A percentile compares a stretch with the other conserved stretches of the same genome.
These are phyloP conservation scores for Boloria euphrosyne DNA, from an alignment of 2,888 invertebrate genomes.

Conservation along the genomic window DNA sequence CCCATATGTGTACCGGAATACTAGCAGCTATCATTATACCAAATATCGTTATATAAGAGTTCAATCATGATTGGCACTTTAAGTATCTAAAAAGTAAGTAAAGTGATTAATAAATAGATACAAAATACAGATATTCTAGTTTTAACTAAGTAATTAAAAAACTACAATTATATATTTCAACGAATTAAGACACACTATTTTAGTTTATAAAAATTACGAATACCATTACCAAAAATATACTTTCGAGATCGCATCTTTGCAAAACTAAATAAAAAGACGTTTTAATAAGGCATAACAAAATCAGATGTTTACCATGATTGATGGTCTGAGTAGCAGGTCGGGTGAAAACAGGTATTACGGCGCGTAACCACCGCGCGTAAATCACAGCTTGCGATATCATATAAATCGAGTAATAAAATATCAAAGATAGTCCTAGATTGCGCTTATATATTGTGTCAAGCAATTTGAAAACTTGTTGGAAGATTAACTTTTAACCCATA, in stretches of 20 bases:
- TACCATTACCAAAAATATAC: constrained; percentile 11
- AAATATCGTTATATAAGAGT: too few species aligned
- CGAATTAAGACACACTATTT: too few species aligned
- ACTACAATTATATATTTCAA: too few species aligned
- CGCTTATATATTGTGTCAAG: neutral
- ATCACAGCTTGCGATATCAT: constrained; percentile 29
- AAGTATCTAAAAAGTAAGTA: too few species aligned
- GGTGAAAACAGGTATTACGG: constrained; percentile 62
- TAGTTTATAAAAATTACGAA: neutral
- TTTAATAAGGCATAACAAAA: constrained; percentile 64
- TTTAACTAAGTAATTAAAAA: too few species aligned
- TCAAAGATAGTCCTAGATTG: constrained; percentile 10
- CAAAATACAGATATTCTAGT: too few species aligned
- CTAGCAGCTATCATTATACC: too few species aligned
- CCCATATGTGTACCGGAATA: too few species aligned
- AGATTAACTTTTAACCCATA: neutral
- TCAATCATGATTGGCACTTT: too few species aligned
- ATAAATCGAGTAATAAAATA: constrained; percentile 30
- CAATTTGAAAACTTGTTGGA: constrained; percentile 4
- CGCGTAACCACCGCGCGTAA: constrained; percentile 45
- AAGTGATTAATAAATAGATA: too few species aligned
- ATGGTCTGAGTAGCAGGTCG: constrained; percentile 57
- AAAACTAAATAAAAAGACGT: constrained; percentile 38
- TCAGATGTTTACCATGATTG: constrained; percentile 65
- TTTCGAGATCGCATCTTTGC: constrained; percentile 29